Conservation (phyloP, 2,888 invertebrate genomes). For the Lypha dubia region DNA sequence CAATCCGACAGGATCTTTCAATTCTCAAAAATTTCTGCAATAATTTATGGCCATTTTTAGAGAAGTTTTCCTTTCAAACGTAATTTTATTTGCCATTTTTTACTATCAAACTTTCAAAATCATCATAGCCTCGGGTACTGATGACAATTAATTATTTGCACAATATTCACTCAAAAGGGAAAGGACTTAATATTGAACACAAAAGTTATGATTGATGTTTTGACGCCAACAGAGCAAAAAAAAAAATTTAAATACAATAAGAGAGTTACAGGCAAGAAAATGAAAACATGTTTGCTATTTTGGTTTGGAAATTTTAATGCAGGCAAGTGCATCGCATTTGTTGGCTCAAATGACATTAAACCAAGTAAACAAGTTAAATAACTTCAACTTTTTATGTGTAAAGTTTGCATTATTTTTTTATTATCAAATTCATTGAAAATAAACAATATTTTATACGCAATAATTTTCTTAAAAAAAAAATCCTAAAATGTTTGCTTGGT, state of each 20-base stretch:
- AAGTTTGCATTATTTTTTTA: neutral
- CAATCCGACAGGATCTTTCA: neutral
- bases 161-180: slow-evolving; percentile 22
- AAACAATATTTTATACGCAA: too few species aligned
- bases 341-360: slow-evolving; percentile 17
- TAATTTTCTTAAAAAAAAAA: neutral
- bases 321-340: slow-evolving; percentile 22
- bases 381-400: too few species aligned
- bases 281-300: slow-evolving; percentile 11
- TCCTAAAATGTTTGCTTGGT: neutral
- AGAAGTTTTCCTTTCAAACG: neutral
- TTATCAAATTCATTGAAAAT: neutral
- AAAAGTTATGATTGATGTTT: slow-evolving; percentile 69
- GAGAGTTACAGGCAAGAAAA: neutral
- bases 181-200: slow-evolving; percentile 29
- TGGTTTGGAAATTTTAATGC: neutral
- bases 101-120: slow-evolving; percentile 1
- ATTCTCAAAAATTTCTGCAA: neutral
- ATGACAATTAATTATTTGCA: slow-evolving; percentile 60
- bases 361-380: neutral
- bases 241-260: too few species aligned
- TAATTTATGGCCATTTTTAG: slow-evolving; percentile 5
- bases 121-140: slow-evolving; percentile 39
- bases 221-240: slow-evolving; percentile 13
- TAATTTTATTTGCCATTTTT: neutral